Evolutionary conservation across 1,140 invertebrate species (phyloP), one percentile per base, ranked within the genome.

Genomic region (Parapsyche elsis): DNA sequence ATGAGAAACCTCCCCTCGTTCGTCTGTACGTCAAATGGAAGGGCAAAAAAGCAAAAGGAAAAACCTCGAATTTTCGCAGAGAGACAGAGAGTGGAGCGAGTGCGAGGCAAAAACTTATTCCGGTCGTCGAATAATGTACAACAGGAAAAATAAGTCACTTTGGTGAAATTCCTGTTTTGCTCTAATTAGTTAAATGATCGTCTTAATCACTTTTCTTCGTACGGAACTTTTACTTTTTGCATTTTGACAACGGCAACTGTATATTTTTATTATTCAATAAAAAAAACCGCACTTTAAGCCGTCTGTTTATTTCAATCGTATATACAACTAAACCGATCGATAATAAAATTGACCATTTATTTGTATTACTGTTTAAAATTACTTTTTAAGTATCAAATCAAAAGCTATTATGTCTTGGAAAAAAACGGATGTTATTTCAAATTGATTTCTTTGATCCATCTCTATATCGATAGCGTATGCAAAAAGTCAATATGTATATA

Each of bases 181-280:
- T 53, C 49, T 67, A 73, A 73, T 73, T 73, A 73, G 71, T 12
- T 30, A 46, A 73, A 73, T 73, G 71, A 73, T 73, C 46, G 45
- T 73, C 71, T 73, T 38, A 38, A 73, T 73, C 30, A 38, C 26
- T 73, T 73, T 73, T 73, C 1, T 73, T 73, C 71, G 71, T 38
- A 38, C 19, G n/a, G 7, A 38, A 73, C 14, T 73, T 73, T 73
- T 16, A 5, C 45, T n/a, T 5, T 67, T 67, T 67, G 4, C 14
- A 0, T 61, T 67, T 67, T 53, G 49, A 16, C 49, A 53, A 10
- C 10, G 49, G 10, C 49, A 53, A 53, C 12, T 53, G 49, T 12
- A 5, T 53, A 12, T 53, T 53, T 53, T 5, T 38, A 4, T 38
- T 38, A n/a, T n/a, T n/a, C n/a, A n/a, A n/a, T 38, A 38, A 7